phyloP scores from a whole-genome alignment of 2,797 vertebrate genomes.

The Periophthalmus magnuspinnatus region DNA sequence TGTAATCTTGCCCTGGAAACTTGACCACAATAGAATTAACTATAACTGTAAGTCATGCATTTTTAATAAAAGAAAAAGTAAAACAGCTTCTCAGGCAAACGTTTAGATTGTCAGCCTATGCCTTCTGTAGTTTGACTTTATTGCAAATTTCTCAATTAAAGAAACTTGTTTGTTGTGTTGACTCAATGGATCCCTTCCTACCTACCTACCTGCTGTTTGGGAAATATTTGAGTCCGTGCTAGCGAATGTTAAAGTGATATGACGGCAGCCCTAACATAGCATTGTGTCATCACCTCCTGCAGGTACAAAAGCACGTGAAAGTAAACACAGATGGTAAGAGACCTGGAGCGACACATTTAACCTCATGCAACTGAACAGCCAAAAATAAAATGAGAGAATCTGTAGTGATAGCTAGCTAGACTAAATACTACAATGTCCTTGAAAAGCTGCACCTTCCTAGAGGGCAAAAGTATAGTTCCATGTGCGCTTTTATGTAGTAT shows the following conservation, averaged over 20 bases:
- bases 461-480: constrained; percentile 28
- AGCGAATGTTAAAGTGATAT: neutral
- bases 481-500: constrained; percentile 30
- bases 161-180: neutral
- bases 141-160: neutral
- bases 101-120: neutral
- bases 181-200: neutral
- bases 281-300: constrained; percentile 10
- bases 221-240: neutral
- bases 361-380: constrained; percentile 16
- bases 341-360: constrained; percentile 33
- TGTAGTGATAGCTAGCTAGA: neutral
- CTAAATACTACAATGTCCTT: constrained; percentile 1
- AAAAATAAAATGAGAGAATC: constrained; percentile 2
- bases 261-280: constrained; percentile 4
- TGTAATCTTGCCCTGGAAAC: neutral
- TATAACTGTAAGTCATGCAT: neutral
- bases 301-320: constrained; percentile 17
- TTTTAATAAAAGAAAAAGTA: neutral
- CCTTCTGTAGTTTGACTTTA: neutral
- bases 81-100: neutral
- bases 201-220: neutral
- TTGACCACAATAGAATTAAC: neutral
- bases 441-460: constrained; percentile 24
- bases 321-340: constrained; percentile 23